Base-by-base conservation (phyloP, 2,797 vertebrate species). In the Petrocephalus sullivani region DNA sequence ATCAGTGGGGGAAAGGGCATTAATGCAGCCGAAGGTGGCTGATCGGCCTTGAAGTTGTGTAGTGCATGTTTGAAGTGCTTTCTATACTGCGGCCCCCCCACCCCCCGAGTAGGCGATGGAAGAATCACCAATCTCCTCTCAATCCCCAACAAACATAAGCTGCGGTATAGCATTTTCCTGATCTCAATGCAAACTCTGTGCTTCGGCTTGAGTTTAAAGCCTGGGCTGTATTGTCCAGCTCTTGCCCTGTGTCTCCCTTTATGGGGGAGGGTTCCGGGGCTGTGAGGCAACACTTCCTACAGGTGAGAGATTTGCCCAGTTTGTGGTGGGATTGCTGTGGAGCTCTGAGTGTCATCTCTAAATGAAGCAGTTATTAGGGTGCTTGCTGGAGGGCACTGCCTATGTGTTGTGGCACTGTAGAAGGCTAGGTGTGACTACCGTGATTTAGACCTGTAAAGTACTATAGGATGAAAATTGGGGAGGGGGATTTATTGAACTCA, bases 1-100 rank as follows among this genome's bases (percentile, higher is more conserved):
- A 91, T 86, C 93, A 93, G 33, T 3, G 89, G 71, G 89, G 89
- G 64, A 89, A 91, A 90, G 89, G 19, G 87, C 91, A 92, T 93
- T 93, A 81, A 81, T 49, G 90, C 93, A 89, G 89, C 92, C 91
- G 5, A 33, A 57, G 64, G 51, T 54, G 57, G 37, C 49, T 23
- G 10, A 58, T 53, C 28, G 16, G 46, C 58, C 82, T 54, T 85
- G 81, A 60, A 67, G 78, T 21, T 51, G 4, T 51, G 33, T 2
- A 12, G 12, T 1, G 28, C 49, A 33, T 16, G 0, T 87, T 87
- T 51, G n/a, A 49, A 16, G 57, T 85, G 19, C 21, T 67, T n/a
- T 46, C 8, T 28, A 2, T 19, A 19, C 16, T n/a, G 28, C 2
- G 21, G 4, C 33, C 16, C 87, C 28, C 54, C 21, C 57, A 6